These are phyloP conservation scores for Plutomurus gul DNA, from an alignment of 1,140 invertebrate genomes.

Conservation along the genomic window DNA sequence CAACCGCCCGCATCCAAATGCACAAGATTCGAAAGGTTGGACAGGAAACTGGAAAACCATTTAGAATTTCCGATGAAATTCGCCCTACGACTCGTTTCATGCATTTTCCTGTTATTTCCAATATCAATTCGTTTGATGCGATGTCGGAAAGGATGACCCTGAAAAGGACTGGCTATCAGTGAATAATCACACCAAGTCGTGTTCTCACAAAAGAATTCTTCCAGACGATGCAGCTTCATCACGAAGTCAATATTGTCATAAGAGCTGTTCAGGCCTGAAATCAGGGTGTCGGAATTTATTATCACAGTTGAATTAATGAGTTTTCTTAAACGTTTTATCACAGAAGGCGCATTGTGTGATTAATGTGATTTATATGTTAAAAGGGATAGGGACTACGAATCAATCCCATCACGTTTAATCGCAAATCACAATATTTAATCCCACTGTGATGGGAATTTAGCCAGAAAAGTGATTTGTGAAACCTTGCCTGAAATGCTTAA, in stretches of 20 bases:
- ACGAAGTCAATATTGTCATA: constrained; percentile 33
- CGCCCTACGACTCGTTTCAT: not conserved
- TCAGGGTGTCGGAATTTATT: too few species aligned
- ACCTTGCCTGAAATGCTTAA: too few species aligned
- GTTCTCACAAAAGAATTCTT: constrained; percentile 16
- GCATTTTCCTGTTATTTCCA: not conserved
- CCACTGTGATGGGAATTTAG: too few species aligned
- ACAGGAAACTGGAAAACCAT: constrained; percentile 30
- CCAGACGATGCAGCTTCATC: not conserved
- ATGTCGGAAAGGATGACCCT: not conserved
- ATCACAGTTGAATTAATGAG: too few species aligned
- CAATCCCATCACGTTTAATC: too few species aligned
- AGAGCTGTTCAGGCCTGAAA: constrained; percentile 16
- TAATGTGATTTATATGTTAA: too few species aligned
- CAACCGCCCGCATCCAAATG: constrained; percentile 39
- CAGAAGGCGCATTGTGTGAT: too few species aligned
- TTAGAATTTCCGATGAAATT: constrained; percentile 22
- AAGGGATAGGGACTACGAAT: too few species aligned
- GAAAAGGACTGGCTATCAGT: constrained; percentile 9
- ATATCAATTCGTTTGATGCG: not conserved
- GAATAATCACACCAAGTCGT: constrained; percentile 34
- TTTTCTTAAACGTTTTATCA: too few species aligned
- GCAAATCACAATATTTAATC: too few species aligned
- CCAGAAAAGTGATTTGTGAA: too few species aligned
- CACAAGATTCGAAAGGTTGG: not conserved